These are phyloP conservation scores for Mormyrus iriodes DNA, from an alignment of 2,113 vertebrate genomes.

Conservation along the genomic window DNA sequence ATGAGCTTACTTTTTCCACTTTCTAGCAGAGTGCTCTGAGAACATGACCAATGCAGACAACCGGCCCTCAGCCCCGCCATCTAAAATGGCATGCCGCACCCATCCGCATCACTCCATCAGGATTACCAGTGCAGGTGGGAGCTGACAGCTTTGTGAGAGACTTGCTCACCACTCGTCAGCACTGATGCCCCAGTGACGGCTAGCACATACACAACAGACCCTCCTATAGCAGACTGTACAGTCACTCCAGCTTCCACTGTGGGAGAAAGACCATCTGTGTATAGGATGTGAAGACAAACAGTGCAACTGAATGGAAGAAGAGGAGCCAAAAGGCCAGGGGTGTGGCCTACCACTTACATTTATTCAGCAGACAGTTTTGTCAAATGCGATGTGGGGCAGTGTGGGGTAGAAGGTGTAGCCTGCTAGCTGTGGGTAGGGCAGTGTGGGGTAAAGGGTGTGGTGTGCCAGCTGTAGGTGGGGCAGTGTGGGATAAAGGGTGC, in stretches of 20 bases:
- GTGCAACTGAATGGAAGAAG: background rate
- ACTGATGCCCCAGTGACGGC: constrained; percentile 14
- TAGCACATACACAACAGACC: background rate
- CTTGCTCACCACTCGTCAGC: constrained; percentile 4
- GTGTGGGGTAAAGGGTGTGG: background rate
- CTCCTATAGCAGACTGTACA: background rate
- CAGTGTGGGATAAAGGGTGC: background rate
- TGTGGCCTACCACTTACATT: background rate
- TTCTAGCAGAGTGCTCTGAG: background rate
- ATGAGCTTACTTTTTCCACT: background rate
- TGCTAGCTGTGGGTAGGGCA: background rate
- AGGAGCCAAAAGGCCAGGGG: background rate
- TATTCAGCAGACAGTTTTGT: background rate
- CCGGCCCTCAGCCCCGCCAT: background rate
- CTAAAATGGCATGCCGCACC: background rate
- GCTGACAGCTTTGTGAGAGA: background rate
- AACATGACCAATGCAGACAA: background rate
- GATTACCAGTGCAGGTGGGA: background rate
- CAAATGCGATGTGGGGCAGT: background rate
- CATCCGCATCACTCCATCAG: background rate
- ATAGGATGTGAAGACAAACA: background rate
- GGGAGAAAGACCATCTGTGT: constrained; percentile 10
- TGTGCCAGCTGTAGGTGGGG: background rate
- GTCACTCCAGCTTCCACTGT: background rate
- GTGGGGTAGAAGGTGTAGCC: background rate